phyloP scores from a whole-genome alignment of 2,797 vertebrate genomes.

The Melanotaenia parkinsoni region DNA sequence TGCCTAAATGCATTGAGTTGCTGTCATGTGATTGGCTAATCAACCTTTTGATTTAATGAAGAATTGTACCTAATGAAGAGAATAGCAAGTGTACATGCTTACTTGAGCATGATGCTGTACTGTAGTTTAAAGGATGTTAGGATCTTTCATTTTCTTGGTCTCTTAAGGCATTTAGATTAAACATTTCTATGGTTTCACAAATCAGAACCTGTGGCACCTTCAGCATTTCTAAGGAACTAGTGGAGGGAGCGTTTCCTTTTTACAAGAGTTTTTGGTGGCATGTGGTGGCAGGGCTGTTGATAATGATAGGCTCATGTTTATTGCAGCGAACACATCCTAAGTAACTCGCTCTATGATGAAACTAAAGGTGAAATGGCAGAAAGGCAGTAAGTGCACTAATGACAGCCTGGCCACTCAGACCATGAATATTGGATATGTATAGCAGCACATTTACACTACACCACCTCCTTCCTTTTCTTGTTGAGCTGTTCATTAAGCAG shows the following conservation, averaged over 20 bases:
- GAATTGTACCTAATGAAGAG: no score
- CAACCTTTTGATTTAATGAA: no score
- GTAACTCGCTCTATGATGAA: constrained; percentile 64
- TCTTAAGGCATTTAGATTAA: no score
- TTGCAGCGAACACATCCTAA: constrained; percentile 73
- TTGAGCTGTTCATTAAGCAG: constrained; percentile 8
- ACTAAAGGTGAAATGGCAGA: constrained; percentile 57
- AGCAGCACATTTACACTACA: constrained; percentile 50
- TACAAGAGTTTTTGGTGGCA: not conserved
- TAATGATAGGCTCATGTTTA: constrained; percentile 74
- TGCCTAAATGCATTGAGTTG: no score
- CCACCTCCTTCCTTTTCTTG: constrained; percentile 32
- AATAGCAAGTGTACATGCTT: no score
- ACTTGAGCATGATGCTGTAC: no score
- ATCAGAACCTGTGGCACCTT: not conserved
- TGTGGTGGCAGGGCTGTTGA: constrained; percentile 21
- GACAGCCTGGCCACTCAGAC: constrained; percentile 71
- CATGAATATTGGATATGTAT: constrained; percentile 79
- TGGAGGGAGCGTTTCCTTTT: not conserved
- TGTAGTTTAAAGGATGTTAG: no score
- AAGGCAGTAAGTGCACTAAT: constrained; percentile 79
- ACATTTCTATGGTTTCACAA: no score
- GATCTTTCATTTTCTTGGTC: no score
- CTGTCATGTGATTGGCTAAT: no score
- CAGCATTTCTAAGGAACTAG: constrained; percentile 13